Conservation (phyloP, 2,888 invertebrate genomes). For the Eulithis testata region DNA sequence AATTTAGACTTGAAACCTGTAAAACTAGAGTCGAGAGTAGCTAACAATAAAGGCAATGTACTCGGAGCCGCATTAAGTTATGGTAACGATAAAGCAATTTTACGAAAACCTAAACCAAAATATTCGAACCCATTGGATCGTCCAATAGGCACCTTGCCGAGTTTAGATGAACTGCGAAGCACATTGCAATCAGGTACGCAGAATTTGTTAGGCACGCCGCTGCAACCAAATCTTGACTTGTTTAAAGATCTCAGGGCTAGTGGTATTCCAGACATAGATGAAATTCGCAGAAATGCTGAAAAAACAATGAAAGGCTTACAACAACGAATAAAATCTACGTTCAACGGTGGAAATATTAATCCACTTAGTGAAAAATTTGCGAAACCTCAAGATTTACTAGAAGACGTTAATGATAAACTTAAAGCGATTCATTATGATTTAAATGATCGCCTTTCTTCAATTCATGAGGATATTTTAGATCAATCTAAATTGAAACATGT, state of each 20-base stretch:
- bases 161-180: slow-evolving; percentile 43
- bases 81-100: slow-evolving; percentile 38
- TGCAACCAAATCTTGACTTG: slow-evolving; percentile 41
- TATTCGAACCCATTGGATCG: slow-evolving; percentile 36
- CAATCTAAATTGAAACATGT: slow-evolving; percentile 45
- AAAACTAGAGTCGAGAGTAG: slow-evolving; percentile 52
- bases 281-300: slow-evolving; percentile 56
- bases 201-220: slow-evolving; percentile 45
- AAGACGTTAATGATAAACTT: slow-evolving; percentile 67
- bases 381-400: slow-evolving; percentile 56
- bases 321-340: slow-evolving; percentile 52
- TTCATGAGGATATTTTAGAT: slow-evolving; percentile 58
- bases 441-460: slow-evolving; percentile 61
- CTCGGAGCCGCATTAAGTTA: slow-evolving; percentile 50
- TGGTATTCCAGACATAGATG: slow-evolving; percentile 44
- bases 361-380: slow-evolving; percentile 45
- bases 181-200: slow-evolving; percentile 36
- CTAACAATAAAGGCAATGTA: slow-evolving; percentile 46
- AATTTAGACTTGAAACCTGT: slow-evolving; percentile 56
- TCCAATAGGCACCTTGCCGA: slow-evolving; percentile 44
- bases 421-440: slow-evolving; percentile 65
- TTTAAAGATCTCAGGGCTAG: slow-evolving; percentile 34
- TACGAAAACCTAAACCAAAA: slow-evolving; percentile 35
- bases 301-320: slow-evolving; percentile 58
- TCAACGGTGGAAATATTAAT: slow-evolving; percentile 44